Percentiles rank a stretch among this genome's conserved stretches.
These are phyloP conservation scores for Scelioninae gen. 1 DNA, from an alignment of 2,888 invertebrate genomes.

Conservation along the genomic window DNA sequence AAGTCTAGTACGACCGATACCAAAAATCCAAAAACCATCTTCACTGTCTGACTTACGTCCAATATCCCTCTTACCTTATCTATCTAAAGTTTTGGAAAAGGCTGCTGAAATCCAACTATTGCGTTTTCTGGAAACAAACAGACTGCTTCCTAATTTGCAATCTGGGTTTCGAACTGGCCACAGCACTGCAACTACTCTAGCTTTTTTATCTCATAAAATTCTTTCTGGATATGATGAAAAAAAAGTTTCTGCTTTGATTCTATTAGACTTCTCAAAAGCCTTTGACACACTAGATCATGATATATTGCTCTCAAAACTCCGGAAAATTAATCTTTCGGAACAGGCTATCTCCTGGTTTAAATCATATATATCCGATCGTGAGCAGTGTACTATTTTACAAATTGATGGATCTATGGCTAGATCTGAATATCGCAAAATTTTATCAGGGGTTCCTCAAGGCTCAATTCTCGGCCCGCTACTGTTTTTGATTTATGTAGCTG, in stretches of 20 bases:
- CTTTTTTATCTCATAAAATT: constrained; percentile 2
- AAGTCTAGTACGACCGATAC: neutral
- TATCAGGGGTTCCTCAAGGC: neutral
- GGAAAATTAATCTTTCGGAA: neutral
- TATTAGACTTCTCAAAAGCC: constrained; percentile 33
- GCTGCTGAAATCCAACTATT: too few relatives aligned
- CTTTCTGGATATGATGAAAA: neutral
- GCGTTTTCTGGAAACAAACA: neutral
- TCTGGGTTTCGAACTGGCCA: neutral
- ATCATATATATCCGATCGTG: neutral
- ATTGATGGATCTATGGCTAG: too few relatives aligned
- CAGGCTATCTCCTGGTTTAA: neutral
- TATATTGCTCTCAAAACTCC: constrained; percentile 6
- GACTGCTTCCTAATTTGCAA: neutral
- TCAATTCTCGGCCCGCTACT: neutral
- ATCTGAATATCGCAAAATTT: too few relatives aligned
- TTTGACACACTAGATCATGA: constrained; percentile 16
- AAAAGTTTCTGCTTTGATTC: neutral
- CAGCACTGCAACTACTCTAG: constrained; percentile 8
- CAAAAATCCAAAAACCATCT: neutral
- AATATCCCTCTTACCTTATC: too few relatives aligned
- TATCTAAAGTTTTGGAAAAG: too few relatives aligned
- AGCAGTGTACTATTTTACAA: neutral
- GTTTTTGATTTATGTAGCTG: neutral
- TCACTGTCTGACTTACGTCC: neutral